Percentiles rank a stretch among this genome's conserved stretches.
These are phyloP conservation scores for Plagodis pulveraria DNA, from an alignment of 2,888 invertebrate genomes.

Conservation along the genomic window DNA sequence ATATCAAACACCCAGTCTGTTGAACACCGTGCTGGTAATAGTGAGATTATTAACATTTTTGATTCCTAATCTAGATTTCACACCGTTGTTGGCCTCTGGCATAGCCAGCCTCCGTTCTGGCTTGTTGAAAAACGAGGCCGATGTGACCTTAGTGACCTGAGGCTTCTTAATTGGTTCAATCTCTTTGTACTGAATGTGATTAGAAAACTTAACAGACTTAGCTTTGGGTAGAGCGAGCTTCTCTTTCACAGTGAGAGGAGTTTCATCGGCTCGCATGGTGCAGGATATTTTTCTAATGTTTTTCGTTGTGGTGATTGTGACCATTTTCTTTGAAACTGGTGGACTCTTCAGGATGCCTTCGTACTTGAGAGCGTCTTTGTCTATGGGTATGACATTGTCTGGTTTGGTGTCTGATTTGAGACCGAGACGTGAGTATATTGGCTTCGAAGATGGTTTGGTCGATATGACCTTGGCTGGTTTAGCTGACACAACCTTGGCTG, in stretches of 20 bases:
- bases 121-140: constrained; percentile 69
- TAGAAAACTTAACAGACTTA: constrained; percentile 79
- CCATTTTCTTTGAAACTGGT: constrained; percentile 53
- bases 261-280: constrained; percentile 79
- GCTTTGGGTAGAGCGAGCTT: constrained; percentile 66
- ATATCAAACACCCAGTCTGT: constrained; percentile 68
- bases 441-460: constrained; percentile 55
- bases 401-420: constrained; percentile 49
- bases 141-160: constrained; percentile 39
- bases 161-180: constrained; percentile 55
- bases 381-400: constrained; percentile 54
- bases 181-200: constrained; percentile 73
- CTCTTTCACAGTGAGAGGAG: constrained; percentile 70
- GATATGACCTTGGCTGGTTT: constrained; percentile 22
- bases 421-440: constrained; percentile 72
- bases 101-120: constrained; percentile 74
- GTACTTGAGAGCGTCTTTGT: constrained; percentile 73
- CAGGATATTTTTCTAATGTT: constrained; percentile 65
- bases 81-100: constrained; percentile 56
- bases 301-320: constrained; percentile 66
- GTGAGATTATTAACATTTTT: constrained; percentile 65
- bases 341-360: constrained; percentile 74
- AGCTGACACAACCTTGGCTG: constrained; percentile 1
- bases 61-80: constrained; percentile 67
- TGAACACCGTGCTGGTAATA: constrained; percentile 71